Conservation (phyloP, 2,888 invertebrate species). For the Amitus sp. region DNA sequence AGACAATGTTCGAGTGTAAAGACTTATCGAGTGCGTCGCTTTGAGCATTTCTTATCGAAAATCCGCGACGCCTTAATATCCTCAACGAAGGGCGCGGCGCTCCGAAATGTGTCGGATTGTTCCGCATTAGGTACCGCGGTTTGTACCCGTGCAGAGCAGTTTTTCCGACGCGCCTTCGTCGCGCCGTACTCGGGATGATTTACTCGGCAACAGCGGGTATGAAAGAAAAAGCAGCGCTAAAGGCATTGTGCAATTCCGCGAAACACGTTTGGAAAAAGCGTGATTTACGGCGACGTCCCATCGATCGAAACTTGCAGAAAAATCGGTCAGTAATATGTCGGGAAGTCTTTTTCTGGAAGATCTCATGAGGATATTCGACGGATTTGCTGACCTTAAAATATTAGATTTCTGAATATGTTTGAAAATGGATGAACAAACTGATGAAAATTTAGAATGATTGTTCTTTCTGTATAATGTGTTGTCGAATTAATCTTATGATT, state of each 20-base stretch:
- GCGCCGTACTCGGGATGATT: conserved; percentile 52
- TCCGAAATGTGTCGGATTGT: conserved; percentile 50
- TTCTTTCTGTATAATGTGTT: too few species aligned
- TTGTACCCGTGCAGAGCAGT: conserved; percentile 42
- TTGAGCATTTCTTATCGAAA: too few species aligned
- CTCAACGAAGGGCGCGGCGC: conserved; percentile 20
- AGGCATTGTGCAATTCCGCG: conserved; percentile 6
- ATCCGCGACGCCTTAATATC: too few species aligned
- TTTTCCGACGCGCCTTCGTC: conserved; percentile 37
- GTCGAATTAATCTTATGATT: too few species aligned
- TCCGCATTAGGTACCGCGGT: conserved; percentile 52
- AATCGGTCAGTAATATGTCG: neutral
- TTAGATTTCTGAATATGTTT: too few species aligned
- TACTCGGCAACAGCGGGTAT: conserved; percentile 25
- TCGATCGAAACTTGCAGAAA: neutral
- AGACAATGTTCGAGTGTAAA: too few species aligned
- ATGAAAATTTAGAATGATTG: too few species aligned
- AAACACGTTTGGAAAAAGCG: neutral
- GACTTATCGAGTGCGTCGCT: too few species aligned
- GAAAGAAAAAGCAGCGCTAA: neutral
- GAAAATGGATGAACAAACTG: too few species aligned
- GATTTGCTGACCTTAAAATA: too few species aligned
- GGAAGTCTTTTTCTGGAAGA: too few species aligned
- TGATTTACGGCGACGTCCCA: neutral
- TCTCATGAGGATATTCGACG: too few species aligned